phyloP scores from a whole-genome alignment of 1,140 invertebrate species.

The Drosophila mayri region DNA sequence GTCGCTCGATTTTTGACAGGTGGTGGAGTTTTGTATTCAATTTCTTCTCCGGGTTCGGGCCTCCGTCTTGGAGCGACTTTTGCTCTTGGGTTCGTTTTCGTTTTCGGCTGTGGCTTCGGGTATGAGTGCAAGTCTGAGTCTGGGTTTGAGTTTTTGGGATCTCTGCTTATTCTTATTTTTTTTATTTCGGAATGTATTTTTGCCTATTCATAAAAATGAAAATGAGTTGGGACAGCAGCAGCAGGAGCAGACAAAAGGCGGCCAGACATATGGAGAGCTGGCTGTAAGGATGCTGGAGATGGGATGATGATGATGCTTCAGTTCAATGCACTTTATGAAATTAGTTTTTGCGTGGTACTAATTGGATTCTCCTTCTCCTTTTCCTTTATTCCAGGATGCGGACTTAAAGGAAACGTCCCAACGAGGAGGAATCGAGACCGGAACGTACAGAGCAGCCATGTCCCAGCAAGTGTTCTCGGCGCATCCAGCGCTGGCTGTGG shows the following conservation, averaged over 20 bases:
- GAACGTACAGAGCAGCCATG: slow-evolving; percentile 37
- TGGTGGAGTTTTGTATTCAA: slow-evolving; percentile 83
- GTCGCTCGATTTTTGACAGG: slow-evolving; percentile 82
- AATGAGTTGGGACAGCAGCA: slow-evolving; percentile 72
- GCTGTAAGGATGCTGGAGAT: slow-evolving; percentile 64
- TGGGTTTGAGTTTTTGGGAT: slow-evolving; percentile 35
- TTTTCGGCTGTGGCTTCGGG: slow-evolving; percentile 6
- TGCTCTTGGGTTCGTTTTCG: slow-evolving; percentile 64
- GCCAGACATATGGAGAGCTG: slow-evolving; percentile 48
- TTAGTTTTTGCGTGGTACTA: slow-evolving; percentile 71
- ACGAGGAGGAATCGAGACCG: slow-evolving; percentile 2
- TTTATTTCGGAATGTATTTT: slow-evolving; percentile 65
- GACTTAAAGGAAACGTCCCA: slow-evolving; percentile 21
- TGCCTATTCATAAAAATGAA: slow-evolving; percentile 82
- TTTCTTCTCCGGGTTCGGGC: slow-evolving; percentile 62
- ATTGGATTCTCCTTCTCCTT: slow-evolving; percentile 59
- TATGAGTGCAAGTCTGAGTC: slow-evolving; percentile 34
- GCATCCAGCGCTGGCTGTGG: slow-evolving; percentile 79
- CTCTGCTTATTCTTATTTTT: slow-evolving; percentile 22
- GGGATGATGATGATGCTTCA: slow-evolving; percentile 20
- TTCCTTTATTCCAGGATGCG: slow-evolving; percentile 67
- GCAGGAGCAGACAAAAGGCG: slow-evolving; percentile 66
- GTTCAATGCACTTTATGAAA: slow-evolving; percentile 75
- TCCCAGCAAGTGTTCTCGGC: slow-evolving; percentile 79
- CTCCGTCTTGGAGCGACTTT: slow-evolving; percentile 69